Evolutionary conservation across 1,140 invertebrate species (phyloP).

Genomic region (Drosophila novamexicana): DNA sequence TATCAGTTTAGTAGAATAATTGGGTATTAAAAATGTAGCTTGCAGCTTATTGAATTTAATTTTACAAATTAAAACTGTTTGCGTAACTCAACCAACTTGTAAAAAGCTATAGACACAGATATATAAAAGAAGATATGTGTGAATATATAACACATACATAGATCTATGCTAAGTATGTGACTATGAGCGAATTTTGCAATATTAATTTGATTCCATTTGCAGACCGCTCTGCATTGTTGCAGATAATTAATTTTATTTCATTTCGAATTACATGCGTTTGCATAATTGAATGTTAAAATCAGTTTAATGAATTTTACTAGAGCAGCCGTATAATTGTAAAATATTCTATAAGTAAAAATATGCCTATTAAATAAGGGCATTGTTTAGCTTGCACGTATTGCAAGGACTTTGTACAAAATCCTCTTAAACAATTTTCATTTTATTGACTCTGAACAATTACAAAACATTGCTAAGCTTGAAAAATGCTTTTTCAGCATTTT

Average conservation of each 20-base stretch:
- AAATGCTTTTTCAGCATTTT: neutral
- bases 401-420: neutral
- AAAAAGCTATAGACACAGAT: neutral
- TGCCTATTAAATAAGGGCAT: neutral
- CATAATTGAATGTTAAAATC: conserved; percentile 46
- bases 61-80: conserved; percentile 71
- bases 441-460: conserved; percentile 16
- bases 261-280: conserved; percentile 45
- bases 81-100: conserved; percentile 17
- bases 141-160: neutral
- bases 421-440: conserved; percentile 1
- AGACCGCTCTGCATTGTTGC: conserved; percentile 38
- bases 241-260: conserved; percentile 69
- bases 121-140: neutral
- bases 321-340: neutral
- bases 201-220: conserved; percentile 61
- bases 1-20: conserved; percentile 26
- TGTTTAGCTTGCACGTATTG: neutral
- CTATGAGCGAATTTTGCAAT: conserved; percentile 46
- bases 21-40: conserved; percentile 30
- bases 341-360: neutral
- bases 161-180: conserved; percentile 30
- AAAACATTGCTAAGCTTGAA: conserved; percentile 14
- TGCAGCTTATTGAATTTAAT: conserved; percentile 67
- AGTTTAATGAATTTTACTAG: conserved; percentile 25